Conservation (phyloP, 2,888 invertebrate species). For the Trachelus tabidus region DNA sequence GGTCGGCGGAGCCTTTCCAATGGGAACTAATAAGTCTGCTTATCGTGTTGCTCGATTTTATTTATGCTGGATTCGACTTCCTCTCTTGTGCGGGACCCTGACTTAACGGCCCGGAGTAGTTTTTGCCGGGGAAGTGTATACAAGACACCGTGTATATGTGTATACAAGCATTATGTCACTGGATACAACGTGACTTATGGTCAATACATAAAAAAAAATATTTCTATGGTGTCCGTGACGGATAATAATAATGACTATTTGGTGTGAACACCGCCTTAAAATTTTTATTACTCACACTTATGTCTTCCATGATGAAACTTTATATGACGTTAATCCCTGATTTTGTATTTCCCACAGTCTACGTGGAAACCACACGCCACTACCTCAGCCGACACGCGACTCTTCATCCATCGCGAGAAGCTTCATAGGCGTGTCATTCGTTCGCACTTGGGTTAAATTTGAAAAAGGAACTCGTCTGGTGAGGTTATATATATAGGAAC, state of each 20-base stretch:
- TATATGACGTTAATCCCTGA: constrained; percentile 17
- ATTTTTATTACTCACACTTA: constrained; percentile 53
- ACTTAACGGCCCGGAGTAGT: not conserved
- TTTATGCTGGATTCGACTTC: constrained; percentile 13
- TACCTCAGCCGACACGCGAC: not conserved
- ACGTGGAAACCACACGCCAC: constrained; percentile 12
- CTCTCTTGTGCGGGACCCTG: constrained; percentile 22
- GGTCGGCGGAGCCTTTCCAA: constrained; percentile 32
- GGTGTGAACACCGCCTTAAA: not conserved
- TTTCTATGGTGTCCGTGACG: not conserved
- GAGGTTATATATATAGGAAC: not conserved
- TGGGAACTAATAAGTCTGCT: constrained; percentile 51
- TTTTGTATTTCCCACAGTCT: not conserved
- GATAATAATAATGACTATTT: not conserved
- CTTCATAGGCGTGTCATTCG: not conserved
- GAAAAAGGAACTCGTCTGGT: not conserved
- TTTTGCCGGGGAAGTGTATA: not conserved
- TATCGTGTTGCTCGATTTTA: not conserved
- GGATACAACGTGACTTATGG: not conserved
- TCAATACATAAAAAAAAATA: not conserved
- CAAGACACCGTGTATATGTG: not conserved
- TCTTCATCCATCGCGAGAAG: not conserved
- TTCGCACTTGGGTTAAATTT: not conserved
- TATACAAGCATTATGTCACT: not conserved
- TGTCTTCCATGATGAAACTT: constrained; percentile 59